These are phyloP conservation scores for Acropternis orthonyx DNA, from an alignment of 2,797 vertebrate genomes.

Conservation along the genomic window DNA sequence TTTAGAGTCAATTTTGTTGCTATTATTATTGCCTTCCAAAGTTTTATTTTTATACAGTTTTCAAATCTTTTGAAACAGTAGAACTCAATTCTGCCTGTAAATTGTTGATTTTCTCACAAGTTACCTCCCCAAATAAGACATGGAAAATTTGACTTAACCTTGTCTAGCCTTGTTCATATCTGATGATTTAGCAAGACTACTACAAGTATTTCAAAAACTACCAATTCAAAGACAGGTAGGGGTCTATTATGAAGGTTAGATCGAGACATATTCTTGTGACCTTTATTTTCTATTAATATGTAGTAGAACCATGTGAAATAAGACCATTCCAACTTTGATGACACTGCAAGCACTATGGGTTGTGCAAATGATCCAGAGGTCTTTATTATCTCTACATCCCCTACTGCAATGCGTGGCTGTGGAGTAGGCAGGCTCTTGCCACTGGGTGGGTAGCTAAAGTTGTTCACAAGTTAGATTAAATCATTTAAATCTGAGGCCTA, in stretches of 20 bases:
- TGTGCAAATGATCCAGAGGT: neutral
- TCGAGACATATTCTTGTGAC: neutral
- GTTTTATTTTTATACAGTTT: neutral
- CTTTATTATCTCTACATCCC: neutral
- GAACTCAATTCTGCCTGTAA: neutral
- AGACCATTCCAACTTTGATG: neutral
- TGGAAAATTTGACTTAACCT: neutral
- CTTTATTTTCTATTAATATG: neutral
- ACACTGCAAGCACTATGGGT: neutral
- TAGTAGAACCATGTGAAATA: neutral
- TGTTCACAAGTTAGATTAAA: neutral
- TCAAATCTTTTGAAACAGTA: neutral
- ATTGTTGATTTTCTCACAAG: neutral
- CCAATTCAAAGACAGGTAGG: neutral
- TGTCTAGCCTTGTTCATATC: neutral
- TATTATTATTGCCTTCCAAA: neutral
- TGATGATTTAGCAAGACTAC: neutral
- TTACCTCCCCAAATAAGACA: neutral
- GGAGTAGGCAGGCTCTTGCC: neutral
- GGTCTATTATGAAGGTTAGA: neutral
- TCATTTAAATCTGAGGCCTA: neutral
- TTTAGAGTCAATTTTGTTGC: neutral
- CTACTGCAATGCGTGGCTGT: neutral
- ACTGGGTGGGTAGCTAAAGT: neutral
- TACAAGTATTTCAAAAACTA: neutral